Percentiles rank a stretch among this genome's conserved stretches.
Evolutionary conservation across 2,888 invertebrate genomes (phyloP).

Genomic region (Plagodis dolabraria): DNA sequence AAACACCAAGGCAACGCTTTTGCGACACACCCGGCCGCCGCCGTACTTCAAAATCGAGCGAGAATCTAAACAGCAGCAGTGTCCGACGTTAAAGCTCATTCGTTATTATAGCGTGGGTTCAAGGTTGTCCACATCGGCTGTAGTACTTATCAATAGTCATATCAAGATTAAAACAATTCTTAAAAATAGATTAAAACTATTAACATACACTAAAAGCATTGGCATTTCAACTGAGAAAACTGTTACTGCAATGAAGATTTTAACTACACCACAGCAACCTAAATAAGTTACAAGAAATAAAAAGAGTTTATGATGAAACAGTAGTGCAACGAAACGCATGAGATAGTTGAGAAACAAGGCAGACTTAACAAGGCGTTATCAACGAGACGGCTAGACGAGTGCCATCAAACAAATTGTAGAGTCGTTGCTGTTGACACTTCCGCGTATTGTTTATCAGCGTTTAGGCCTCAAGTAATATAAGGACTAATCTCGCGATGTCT

Average conservation of each 20-base stretch:
- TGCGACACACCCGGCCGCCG: constrained; percentile 71
- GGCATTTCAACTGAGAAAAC: constrained; percentile 10
- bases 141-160: constrained; percentile 32
- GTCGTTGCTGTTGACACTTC: constrained; percentile 57
- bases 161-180: constrained; percentile 39
- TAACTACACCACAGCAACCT: not conserved
- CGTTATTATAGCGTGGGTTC: constrained; percentile 65
- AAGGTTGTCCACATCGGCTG: constrained; percentile 64
- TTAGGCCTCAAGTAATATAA: constrained; percentile 46
- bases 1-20: constrained; percentile 79
- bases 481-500: constrained; percentile 11
- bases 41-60: constrained; percentile 56
- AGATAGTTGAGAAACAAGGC: constrained; percentile 41
- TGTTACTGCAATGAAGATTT: constrained; percentile 2
- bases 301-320: constrained; percentile 9
- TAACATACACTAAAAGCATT: constrained; percentile 7
- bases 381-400: constrained; percentile 58
- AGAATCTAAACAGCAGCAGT: constrained; percentile 59
- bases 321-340: constrained; percentile 33
- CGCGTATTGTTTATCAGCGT: constrained; percentile 58
- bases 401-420: constrained; percentile 61
- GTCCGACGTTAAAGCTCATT: constrained; percentile 56
- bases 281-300: not conserved
- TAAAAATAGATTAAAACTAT: constrained; percentile 36
- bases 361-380: constrained; percentile 49